Evolutionary conservation across 2,888 invertebrate genomes (phyloP), one percentile per base, ranked within the genome.

Genomic region (Adineta ricciae): DNA sequence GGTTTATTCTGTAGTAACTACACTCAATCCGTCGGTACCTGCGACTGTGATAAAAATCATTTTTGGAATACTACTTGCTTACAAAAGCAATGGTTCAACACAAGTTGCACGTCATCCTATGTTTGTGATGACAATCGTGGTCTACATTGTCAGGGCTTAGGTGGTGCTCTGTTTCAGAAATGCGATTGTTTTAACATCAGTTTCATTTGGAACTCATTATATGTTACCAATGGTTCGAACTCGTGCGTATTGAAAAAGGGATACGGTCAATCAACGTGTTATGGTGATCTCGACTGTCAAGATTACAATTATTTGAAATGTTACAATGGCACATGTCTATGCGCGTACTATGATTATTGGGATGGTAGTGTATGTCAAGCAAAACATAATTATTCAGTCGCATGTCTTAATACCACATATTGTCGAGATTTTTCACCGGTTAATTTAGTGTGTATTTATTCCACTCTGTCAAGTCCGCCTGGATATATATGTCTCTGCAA

Each of bases 91-190:
- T 52, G 19, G 32, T 83, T 49, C 24, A 54, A 54, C 38, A 24
- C 36, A 50, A 32, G 21, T 19, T 83, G 83, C 38, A 1, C 83
- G 24, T 49, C 83, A 50, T 38, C 32, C 8, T 54, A 83, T 52
- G 83, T 52, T 52, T 83, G 83, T 83, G 83, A 83, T 54, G 83
- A 83, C 24, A 83, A 49, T 54, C 50, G 54, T 36, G 83, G 83
- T n/a, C 36, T 83, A 38, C 21, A 19, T 21, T 83, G 83, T 83
- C 83, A 83, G 41, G 41, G 41, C 24, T 21, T 41, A 38, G 73
- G 73, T 41, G 41, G 41, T 41, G 5, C 4, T 36, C 24, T 78
- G 0, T 78, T 41, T 41, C 9, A 41, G 41, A 41, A 38, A 41
- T 78, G 73, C 14, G 73, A 78, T 78, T 78, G 73, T 41, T 78